Evolutionary conservation across 2,797 vertebrate genomes (phyloP), one percentile per base, ranked within the genome.

Genomic region (Coendou prehensilis): DNA sequence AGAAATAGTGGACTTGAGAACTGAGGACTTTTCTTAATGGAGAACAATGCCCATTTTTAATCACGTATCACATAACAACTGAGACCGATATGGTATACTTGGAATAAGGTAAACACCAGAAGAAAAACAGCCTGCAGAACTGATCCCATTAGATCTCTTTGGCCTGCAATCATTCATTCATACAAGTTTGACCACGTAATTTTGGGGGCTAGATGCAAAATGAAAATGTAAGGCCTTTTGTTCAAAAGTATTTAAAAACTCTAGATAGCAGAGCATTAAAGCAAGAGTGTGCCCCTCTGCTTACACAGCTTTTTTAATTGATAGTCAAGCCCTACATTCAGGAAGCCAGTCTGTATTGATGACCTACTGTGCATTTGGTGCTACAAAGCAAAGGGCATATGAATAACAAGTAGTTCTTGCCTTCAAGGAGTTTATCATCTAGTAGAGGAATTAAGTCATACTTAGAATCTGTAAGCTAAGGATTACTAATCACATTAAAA

Each of bases 181-280:
- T 7, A 67, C 10, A 59, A 47, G 23, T 37, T 41, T 56, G 33
- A 23, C 59, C 45, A 80, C 17, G 30, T 79, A 88, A 95, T 18
- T 88, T 79, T 9, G 28, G 50, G 6, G 5, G 23, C 41, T 81
- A 1, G 9, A 9, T 80, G 64, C 61, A 93, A 91, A 87, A 71
- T 80, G 23, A 92, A 95, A 95, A 45, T 37, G 14, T 6, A 37
- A 9, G 6, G 1, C 8, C 23, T 23, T 84, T 88, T 83, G 18
- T 91, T 79, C 6, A 80, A 92, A 94, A 59, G 1, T 47, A 54
- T 61, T 84, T 45, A 91, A 30, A 73, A 88, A 87, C 71, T 52
- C 28, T 80, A 67, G 50, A 52, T n/a, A 75, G 33, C 7, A 50
- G n/a, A 86, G 4, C 47, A 64, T 76, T 61, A 75, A 84, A 75